A percentile compares a stretch with the other conserved stretches of the same genome.
Conservation (phyloP, 2,797 vertebrate genomes). For the Dendrocincla tyrannina region DNA sequence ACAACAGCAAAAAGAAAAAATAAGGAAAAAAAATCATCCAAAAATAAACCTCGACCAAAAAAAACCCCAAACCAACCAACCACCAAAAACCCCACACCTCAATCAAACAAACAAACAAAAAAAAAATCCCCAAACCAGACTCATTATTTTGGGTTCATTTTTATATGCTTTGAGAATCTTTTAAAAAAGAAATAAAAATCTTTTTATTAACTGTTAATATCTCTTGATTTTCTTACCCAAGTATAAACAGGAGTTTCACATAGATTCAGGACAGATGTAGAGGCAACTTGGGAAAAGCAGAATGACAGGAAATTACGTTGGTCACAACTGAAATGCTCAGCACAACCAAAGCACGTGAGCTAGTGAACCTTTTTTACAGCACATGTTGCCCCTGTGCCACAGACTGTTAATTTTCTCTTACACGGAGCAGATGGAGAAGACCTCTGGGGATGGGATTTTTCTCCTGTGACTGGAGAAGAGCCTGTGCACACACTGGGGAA, state of each 20-base stretch:
- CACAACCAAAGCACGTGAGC: constrained; percentile 2
- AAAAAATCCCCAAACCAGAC: background rate
- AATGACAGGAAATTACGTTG: constrained; percentile 24
- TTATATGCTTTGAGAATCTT: background rate
- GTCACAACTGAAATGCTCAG: constrained; percentile 41
- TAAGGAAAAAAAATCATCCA: background rate
- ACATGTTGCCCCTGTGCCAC: constrained; percentile 7
- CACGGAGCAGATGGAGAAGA: constrained; percentile 1
- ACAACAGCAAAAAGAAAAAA: background rate
- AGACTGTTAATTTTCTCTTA: constrained; percentile 29
- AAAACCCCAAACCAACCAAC: background rate
- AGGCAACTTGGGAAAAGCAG: constrained; percentile 8
- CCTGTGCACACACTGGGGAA: rapidly evolving
- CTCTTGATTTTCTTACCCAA: background rate
- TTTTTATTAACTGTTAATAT: constrained; percentile 13
- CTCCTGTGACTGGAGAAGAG: constrained; percentile 12
- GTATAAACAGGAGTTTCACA: background rate
- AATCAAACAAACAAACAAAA: background rate
- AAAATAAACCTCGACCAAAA: rapidly evolving
- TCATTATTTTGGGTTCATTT: constrained; percentile 9
- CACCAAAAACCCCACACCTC: background rate
- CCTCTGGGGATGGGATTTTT: background rate
- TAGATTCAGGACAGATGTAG: constrained; percentile 25
- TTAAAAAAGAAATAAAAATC: background rate
- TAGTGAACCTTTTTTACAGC: constrained; percentile 29